Evolutionary conservation across 1,140 invertebrate species (phyloP).

Genomic region (Zaprionus tsacasi): DNA sequence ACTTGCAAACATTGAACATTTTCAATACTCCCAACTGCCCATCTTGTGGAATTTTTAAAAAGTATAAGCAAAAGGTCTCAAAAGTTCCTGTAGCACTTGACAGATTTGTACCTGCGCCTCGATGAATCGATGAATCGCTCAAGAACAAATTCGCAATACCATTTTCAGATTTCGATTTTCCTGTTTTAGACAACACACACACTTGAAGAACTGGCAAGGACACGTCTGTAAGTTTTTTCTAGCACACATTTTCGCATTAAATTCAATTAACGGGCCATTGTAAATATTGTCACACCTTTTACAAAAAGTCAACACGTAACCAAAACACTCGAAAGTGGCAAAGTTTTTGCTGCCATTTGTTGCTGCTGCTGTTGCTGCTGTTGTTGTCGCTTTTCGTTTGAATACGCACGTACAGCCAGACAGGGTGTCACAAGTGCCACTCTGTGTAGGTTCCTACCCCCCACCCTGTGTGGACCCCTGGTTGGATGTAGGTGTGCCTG

Average conservation of each 20-base stretch:
- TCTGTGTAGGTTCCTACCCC: neutral
- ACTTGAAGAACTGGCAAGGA: neutral
- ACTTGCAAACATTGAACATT: too few species aligned
- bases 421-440: neutral
- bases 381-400: slow-evolving; percentile 9
- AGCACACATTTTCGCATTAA: slow-evolving; percentile 44
- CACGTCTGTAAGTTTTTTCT: slow-evolving; percentile 1
- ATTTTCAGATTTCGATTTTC: neutral
- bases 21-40: too few species aligned
- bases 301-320: slow-evolving; percentile 59
- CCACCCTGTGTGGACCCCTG: neutral
- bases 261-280: slow-evolving; percentile 71
- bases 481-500: too few species aligned
- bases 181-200: neutral
- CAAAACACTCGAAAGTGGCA: slow-evolving; percentile 57
- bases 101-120: neutral
- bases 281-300: slow-evolving; percentile 76
- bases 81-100: neutral
- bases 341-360: slow-evolving; percentile 11
- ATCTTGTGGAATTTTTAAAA: too few species aligned
- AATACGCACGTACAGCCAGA: slow-evolving; percentile 6
- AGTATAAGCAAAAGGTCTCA: too few species aligned
- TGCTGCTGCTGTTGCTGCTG: neutral
- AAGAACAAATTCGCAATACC: neutral
- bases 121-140: neutral